These are phyloP conservation scores for Apamea anceps DNA, from an alignment of 2,888 invertebrate species.

Conservation along the genomic window DNA sequence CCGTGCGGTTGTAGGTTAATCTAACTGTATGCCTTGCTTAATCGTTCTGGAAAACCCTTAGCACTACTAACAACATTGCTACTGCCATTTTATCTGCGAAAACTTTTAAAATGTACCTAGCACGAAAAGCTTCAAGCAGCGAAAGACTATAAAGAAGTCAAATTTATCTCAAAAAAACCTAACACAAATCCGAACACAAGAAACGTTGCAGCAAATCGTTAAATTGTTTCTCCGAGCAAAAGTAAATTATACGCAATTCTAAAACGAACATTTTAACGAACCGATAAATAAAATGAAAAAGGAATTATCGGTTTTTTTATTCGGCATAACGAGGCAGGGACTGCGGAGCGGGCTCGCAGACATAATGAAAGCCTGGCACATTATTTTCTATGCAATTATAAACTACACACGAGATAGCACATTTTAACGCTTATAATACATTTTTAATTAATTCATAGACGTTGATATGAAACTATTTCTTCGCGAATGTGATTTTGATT, in stretches of 20 bases:
- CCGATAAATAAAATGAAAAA: conserved; percentile 61
- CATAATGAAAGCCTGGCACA: conserved; percentile 83
- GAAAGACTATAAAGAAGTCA: background rate
- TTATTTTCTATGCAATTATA: conserved; percentile 81
- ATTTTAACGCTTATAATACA: conserved; percentile 62
- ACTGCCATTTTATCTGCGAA: background rate
- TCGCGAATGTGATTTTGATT: conserved; percentile 35
- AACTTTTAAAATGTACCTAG: background rate
- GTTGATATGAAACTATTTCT: conserved; percentile 42
- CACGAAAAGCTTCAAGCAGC: background rate
- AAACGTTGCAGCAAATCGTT: conserved; percentile 24
- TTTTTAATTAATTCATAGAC: conserved; percentile 63
- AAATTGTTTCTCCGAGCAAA: conserved; percentile 34
- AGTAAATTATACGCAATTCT: conserved; percentile 38
- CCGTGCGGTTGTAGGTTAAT: no score
- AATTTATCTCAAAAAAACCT: background rate
- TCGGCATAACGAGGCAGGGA: conserved; percentile 66
- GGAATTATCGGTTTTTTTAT: conserved; percentile 52
- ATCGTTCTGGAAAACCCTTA: background rate
- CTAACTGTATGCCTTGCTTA: background rate
- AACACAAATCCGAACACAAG: conserved; percentile 27
- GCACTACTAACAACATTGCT: background rate
- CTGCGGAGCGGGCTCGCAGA: conserved; percentile 72
- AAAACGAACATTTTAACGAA: conserved; percentile 57
- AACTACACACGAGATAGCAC: conserved; percentile 66